Conservation (phyloP, 2,797 vertebrate species). For the Miichthys miiuy region DNA sequence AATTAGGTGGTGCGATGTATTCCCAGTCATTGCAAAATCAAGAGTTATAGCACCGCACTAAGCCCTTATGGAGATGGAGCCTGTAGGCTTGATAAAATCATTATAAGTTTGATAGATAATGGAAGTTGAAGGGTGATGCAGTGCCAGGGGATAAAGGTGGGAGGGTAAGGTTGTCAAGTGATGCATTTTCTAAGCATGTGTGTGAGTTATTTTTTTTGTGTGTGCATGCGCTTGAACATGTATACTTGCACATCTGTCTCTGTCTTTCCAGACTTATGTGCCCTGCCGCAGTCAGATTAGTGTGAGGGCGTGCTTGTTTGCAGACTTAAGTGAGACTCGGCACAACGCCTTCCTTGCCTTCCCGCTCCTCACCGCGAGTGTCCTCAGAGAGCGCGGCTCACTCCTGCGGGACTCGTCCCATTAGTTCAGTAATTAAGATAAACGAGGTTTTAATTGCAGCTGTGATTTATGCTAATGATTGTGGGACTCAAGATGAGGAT, state of each 20-base stretch:
- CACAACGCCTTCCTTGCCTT: constrained; percentile 46
- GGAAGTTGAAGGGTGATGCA: constrained; percentile 77
- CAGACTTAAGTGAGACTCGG: constrained; percentile 60
- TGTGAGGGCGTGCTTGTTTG: constrained; percentile 62
- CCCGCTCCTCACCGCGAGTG: constrained; percentile 63
- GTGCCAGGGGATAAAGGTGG: constrained; percentile 66
- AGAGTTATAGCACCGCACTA: constrained; percentile 77
- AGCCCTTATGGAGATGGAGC: constrained; percentile 77
- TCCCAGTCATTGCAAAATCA: constrained; percentile 80
- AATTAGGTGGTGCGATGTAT: constrained; percentile 80
- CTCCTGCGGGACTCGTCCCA: constrained; percentile 87
- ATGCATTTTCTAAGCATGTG: constrained; percentile 23
- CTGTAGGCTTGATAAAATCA: constrained; percentile 80
- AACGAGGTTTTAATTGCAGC: constrained; percentile 89
- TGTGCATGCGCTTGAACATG: neutral
- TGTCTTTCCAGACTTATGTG: constrained; percentile 28
- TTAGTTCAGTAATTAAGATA: constrained; percentile 91
- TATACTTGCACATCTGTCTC: constrained; percentile 28
- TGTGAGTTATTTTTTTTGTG: neutral
- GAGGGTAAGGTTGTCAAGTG: constrained; percentile 60
- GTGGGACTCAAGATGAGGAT: constrained; percentile 81
- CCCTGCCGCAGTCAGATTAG: constrained; percentile 56
- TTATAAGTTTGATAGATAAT: constrained; percentile 83
- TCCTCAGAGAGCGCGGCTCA: constrained; percentile 77
- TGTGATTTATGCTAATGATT: constrained; percentile 87